phyloP scores from a whole-genome alignment of 2,797 vertebrate genomes.

The Arnoldichthys spilopterus region DNA sequence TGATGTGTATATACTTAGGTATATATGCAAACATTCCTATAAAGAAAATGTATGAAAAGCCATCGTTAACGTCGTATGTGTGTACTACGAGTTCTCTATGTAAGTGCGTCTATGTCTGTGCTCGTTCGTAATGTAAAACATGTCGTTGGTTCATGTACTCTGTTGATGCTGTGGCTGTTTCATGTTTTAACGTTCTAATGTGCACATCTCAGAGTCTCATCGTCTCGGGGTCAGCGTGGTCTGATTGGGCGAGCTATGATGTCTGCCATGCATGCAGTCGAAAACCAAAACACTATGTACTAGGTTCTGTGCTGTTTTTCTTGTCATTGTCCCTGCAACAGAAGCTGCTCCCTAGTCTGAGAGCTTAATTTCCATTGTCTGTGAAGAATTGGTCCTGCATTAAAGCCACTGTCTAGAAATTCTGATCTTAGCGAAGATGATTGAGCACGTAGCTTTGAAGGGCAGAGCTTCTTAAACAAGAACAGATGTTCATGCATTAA shows the following conservation, averaged over 20 bases:
- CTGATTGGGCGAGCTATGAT: slow-evolving; percentile 67
- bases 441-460: neutral
- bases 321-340: slow-evolving; percentile 70
- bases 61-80: slow-evolving; percentile 68
- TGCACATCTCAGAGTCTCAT: slow-evolving; percentile 62
- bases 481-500: neutral
- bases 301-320: slow-evolving; percentile 62
- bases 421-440: neutral
- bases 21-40: slow-evolving; percentile 49
- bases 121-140: slow-evolving; percentile 52
- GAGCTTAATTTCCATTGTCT: slow-evolving; percentile 26
- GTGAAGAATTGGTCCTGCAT: slow-evolving; percentile 5
- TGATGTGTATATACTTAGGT: slow-evolving; percentile 60
- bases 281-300: slow-evolving; percentile 53
- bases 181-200: slow-evolving; percentile 55
- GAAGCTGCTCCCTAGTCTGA: slow-evolving; percentile 67
- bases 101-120: slow-evolving; percentile 60
- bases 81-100: slow-evolving; percentile 59
- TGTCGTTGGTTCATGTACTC: slow-evolving; percentile 51
- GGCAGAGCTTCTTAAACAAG: neutral
- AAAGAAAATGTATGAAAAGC: slow-evolving; percentile 64
- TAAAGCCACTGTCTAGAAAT: slow-evolving; percentile 3
- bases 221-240: slow-evolving; percentile 57
- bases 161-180: slow-evolving; percentile 51
- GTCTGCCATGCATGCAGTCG: slow-evolving; percentile 70